A percentile compares a stretch with the other conserved stretches of the same genome.
These are phyloP conservation scores for Oenanthe oenanthe DNA, from an alignment of 2,113 vertebrate species.

Conservation along the genomic window DNA sequence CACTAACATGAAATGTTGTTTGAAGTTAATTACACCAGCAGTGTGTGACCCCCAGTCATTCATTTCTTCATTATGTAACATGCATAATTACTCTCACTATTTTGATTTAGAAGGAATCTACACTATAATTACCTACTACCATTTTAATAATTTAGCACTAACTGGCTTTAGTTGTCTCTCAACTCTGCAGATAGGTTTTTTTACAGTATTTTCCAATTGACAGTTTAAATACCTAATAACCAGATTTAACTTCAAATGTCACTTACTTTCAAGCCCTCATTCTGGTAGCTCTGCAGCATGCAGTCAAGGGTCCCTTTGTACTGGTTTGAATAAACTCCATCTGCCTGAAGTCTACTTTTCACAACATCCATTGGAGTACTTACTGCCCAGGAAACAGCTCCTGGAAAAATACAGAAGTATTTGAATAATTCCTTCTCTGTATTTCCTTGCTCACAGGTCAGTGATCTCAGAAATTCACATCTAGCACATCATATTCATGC, in stretches of 20 bases:
- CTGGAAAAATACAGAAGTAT: slow-evolving; percentile 72
- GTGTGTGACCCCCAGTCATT: neutral
- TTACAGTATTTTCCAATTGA: neutral
- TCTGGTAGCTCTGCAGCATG: slow-evolving; percentile 88
- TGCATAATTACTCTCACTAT: neutral
- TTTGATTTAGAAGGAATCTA: neutral
- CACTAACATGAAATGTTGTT: neutral
- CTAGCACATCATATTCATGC: neutral
- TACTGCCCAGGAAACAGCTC: slow-evolving; percentile 92
- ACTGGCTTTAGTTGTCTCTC: neutral
- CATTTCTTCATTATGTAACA: neutral
- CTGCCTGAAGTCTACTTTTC: slow-evolving; percentile 95
- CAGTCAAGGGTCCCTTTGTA: slow-evolving; percentile 91
- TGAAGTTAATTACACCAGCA: neutral
- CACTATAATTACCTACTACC: neutral
- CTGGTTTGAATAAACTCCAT: slow-evolving; percentile 86
- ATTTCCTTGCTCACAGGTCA: neutral
- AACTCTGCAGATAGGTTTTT: neutral
- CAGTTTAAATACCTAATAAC: neutral
- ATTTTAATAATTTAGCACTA: neutral
- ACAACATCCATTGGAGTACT: slow-evolving; percentile 94
- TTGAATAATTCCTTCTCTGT: neutral
- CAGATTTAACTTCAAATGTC: neutral
- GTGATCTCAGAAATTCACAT: neutral
- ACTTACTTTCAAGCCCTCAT: slow-evolving; percentile 90